phyloP scores from a whole-genome alignment of 2,888 invertebrate species.

The Lydus trimaculatus region DNA sequence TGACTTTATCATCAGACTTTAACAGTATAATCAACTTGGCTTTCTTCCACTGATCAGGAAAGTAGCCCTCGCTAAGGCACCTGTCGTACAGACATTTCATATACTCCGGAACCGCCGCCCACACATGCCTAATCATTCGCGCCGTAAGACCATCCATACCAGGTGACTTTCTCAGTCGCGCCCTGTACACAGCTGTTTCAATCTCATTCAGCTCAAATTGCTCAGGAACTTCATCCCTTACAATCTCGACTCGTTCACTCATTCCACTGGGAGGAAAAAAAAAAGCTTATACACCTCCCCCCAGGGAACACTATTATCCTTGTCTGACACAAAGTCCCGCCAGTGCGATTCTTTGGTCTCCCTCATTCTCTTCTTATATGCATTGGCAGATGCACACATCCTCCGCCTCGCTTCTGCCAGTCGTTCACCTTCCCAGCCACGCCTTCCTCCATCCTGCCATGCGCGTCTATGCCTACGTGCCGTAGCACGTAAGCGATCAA shows the following conservation, averaged over 20 bases:
- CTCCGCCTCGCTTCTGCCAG: neutral
- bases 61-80: neutral
- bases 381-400: neutral
- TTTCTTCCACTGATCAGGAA: slow-evolving; percentile 12
- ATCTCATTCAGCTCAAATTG: slow-evolving; percentile 8
- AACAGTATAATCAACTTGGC: slow-evolving; percentile 8
- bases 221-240: too few relatives aligned
- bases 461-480: neutral
- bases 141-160: slow-evolving; percentile 19
- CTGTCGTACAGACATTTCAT: slow-evolving; percentile 12
- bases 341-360: neutral
- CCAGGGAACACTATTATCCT: slow-evolving; percentile 9
- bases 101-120: neutral
- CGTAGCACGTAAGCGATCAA: neutral
- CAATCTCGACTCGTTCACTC: neutral
- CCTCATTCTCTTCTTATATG: neutral
- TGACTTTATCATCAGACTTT: neutral
- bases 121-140: neutral
- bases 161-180: slow-evolving; percentile 13
- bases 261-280: neutral
- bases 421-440: neutral
- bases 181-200: neutral
- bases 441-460: neutral
- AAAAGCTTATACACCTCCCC: slow-evolving; percentile 12
- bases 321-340: neutral